phyloP scores from a whole-genome alignment of 2,113 vertebrate species.

The Erythrolamprus reginae region DNA sequence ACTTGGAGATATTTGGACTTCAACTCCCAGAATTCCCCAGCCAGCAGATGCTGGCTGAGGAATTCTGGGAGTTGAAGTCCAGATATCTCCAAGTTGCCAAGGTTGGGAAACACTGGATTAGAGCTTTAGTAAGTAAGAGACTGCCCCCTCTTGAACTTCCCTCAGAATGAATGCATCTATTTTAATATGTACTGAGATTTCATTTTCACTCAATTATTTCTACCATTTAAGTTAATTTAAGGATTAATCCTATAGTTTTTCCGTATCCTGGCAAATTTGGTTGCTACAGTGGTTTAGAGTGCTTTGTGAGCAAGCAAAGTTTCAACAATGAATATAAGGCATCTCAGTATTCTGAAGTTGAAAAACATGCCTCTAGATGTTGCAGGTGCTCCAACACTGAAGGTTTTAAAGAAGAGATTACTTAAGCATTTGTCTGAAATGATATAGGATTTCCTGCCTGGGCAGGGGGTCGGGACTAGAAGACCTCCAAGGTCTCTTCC shows the following conservation, averaged over 20 bases:
- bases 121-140: no score
- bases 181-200: neutral
- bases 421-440: neutral
- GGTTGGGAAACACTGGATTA: no score
- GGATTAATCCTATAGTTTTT: neutral
- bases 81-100: no score
- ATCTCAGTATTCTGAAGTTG: neutral
- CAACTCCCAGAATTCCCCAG: no score
- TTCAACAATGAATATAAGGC: neutral
- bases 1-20: no score
- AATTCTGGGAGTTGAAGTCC: no score
- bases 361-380: neutral
- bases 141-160: no score
- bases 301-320: neutral
- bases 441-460: no score
- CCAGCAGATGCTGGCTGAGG: no score
- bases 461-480: neutral
- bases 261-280: neutral
- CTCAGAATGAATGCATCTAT: neutral
- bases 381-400: neutral
- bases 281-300: neutral
- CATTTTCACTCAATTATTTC: neutral
- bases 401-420: neutral
- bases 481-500: neutral
- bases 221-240: neutral